A percentile compares a stretch with the other conserved stretches of the same genome.
These are phyloP conservation scores for Morinoia aosen DNA, from an alignment of 2,888 invertebrate species.

Conservation along the genomic window DNA sequence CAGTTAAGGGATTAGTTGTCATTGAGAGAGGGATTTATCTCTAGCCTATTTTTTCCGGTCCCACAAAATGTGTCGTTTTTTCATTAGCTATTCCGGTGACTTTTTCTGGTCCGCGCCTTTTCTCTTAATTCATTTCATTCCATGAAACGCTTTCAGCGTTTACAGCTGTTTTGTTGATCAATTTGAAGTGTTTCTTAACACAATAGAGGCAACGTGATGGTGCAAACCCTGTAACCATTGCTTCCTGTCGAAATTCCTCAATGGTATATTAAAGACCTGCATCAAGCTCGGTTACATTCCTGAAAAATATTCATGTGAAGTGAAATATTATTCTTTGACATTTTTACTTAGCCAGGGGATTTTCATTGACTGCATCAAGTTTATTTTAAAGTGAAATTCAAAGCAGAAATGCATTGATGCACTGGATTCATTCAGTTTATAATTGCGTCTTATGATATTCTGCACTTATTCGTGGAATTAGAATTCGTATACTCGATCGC, in stretches of 20 bases:
- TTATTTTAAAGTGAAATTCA: background rate
- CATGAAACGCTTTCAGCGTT: background rate
- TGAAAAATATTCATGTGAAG: too few relatives aligned
- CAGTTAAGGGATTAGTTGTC: slow-evolving; percentile 15
- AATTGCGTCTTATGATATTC: background rate
- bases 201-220: background rate
- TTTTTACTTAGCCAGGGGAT: background rate
- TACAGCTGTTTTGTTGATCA: background rate
- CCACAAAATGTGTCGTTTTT: background rate
- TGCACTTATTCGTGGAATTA: background rate
- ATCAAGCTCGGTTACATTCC: too few relatives aligned
- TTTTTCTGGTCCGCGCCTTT: background rate
- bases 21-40: background rate
- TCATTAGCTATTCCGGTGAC: background rate
- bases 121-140: background rate
- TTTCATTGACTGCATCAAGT: background rate
- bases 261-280: background rate
- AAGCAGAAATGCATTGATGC: background rate
- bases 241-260: background rate
- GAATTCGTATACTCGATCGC: background rate
- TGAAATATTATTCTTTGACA: too few relatives aligned
- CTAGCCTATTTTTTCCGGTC: background rate
- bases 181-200: background rate
- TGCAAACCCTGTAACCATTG: background rate
- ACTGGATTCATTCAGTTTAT: background rate